Conservation (phyloP, 2,888 invertebrate genomes). For the Noctuana brunneofusca region DNA sequence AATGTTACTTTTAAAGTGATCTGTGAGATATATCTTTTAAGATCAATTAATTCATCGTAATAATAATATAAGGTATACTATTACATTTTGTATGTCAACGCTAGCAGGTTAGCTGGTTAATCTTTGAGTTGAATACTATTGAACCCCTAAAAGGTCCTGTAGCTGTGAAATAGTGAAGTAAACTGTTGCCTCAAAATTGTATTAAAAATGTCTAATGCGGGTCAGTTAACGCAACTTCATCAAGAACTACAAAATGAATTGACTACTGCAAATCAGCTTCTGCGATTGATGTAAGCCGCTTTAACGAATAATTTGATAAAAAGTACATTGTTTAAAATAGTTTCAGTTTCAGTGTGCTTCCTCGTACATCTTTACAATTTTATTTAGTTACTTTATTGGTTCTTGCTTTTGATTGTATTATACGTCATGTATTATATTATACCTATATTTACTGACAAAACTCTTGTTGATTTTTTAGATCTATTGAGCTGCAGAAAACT, state of each 20-base stretch:
- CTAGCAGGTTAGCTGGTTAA: too few species aligned
- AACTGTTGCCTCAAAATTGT: neutral
- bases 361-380: too few species aligned
- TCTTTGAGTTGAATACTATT: too few species aligned
- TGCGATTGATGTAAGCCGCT: slow-evolving; percentile 60
- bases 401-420: neutral
- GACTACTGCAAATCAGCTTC: slow-evolving; percentile 64
- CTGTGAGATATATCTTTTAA: too few species aligned
- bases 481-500: slow-evolving; percentile 61
- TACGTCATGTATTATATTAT: neutral
- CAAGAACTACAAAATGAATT: slow-evolving; percentile 72
- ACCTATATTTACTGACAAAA: neutral
- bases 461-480: slow-evolving; percentile 46
- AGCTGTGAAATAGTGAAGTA: neutral
- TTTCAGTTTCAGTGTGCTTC: neutral
- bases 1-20: too few species aligned
- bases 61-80: too few species aligned
- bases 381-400: neutral
- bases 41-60: too few species aligned
- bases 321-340: neutral
- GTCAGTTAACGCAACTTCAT: slow-evolving; percentile 45
- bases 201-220: slow-evolving; percentile 35
- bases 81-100: too few species aligned
- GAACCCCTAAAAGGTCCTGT: neutral
- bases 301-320: neutral